Conservation (phyloP, 2,113 vertebrate species). For the Tursiops truncatus region DNA sequence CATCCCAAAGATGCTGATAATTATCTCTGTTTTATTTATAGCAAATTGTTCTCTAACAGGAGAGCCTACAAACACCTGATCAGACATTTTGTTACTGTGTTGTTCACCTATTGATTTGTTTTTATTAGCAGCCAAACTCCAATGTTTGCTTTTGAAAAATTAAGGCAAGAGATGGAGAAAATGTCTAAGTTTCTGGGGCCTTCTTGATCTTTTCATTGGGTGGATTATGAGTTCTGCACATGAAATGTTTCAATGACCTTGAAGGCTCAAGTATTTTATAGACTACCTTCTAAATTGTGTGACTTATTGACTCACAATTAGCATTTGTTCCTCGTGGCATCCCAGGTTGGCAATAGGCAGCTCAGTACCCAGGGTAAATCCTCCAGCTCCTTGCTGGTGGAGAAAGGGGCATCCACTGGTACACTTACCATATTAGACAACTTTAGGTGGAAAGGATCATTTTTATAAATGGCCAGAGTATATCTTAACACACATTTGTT, state of each 20-base stretch:
- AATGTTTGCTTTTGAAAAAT: conserved; percentile 37
- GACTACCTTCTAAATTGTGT: neutral
- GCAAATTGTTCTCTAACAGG: neutral
- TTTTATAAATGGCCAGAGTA: neutral
- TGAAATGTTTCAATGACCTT: neutral
- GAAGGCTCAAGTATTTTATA: neutral
- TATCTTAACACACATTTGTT: neutral
- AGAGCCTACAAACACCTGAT: neutral
- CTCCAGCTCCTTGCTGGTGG: neutral
- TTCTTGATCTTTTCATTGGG: neutral
- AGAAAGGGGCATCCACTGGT: neutral
- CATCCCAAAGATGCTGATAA: neutral
- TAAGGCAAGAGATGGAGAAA: neutral
- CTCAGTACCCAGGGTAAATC: neutral
- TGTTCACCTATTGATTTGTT: neutral
- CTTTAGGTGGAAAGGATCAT: neutral
- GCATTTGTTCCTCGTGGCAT: neutral
- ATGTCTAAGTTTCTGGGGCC: neutral
- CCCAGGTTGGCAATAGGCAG: neutral
- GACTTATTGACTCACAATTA: neutral
- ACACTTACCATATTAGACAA: neutral
- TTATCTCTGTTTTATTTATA: neutral
- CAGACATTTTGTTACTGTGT: neutral
- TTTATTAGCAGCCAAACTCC: neutral
- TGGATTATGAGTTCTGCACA: neutral